Conservation (phyloP, 2,797 vertebrate genomes). For the Falco biarmicus region DNA sequence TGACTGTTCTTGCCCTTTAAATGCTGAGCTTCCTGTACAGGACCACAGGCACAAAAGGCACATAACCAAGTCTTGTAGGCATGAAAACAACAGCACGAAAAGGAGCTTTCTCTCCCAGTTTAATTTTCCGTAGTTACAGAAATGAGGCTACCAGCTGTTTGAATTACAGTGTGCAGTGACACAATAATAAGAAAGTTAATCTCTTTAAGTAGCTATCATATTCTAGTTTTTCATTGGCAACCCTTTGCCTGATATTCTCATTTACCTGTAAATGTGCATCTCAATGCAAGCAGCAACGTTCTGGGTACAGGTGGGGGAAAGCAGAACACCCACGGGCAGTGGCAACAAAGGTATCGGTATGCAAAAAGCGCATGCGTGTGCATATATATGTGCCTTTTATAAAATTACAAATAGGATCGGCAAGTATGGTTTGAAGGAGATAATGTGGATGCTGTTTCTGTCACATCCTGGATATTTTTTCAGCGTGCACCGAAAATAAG, state of each 20-base stretch:
- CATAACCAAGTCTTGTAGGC: neutral
- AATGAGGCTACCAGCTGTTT: constrained; percentile 50
- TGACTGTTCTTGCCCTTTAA: neutral
- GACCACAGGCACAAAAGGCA: constrained; percentile 6
- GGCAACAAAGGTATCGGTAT: neutral
- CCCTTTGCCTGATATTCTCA: neutral
- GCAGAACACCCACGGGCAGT: neutral
- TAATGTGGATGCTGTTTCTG: neutral
- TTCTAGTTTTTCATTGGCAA: neutral
- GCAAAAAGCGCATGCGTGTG: rapidly evolving
- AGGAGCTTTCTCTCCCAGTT: constrained; percentile 29
- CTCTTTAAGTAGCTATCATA: constrained; percentile 53
- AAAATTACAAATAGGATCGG: neutral
- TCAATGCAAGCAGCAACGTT: neutral
- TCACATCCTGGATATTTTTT: neutral
- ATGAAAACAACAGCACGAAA: constrained; percentile 10
- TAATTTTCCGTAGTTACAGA: constrained; percentile 32
- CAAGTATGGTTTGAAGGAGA: neutral
- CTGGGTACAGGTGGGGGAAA: neutral
- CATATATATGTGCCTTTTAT: neutral
- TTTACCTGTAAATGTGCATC: constrained; percentile 34
- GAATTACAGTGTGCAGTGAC: constrained; percentile 27
- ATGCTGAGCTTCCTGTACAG: neutral
- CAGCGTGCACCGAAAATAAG: neutral
- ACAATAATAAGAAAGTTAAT: constrained; percentile 53